A percentile compares a stretch with the other conserved stretches of the same genome.
Evolutionary conservation across 2,888 invertebrate species (phyloP).

Genomic region (Drosophila formosana): DNA sequence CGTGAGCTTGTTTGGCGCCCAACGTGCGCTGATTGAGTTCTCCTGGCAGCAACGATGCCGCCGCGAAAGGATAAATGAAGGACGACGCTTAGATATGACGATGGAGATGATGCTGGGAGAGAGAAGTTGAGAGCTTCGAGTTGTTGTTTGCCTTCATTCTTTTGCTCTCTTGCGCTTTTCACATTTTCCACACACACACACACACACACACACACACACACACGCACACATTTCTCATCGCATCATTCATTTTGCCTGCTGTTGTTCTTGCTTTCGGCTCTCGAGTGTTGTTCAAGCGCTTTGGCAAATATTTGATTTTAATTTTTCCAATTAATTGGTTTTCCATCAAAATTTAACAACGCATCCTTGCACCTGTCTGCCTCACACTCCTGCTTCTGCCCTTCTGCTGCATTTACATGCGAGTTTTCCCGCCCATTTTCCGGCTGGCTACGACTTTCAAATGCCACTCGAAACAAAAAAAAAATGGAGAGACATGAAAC

Average conservation of each 20-base stretch:
- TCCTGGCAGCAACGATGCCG: conserved; percentile 23
- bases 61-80: conserved; percentile 76
- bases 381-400: neutral
- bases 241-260: conserved; percentile 13
- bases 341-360: conserved; percentile 77
- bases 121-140: conserved; percentile 44
- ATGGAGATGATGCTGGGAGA: conserved; percentile 1
- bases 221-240: conserved; percentile 9
- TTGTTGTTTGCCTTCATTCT: conserved; percentile 39
- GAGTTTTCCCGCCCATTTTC: conserved; percentile 15
- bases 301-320: conserved; percentile 79
- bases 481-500: conserved; percentile 11
- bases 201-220: conserved; percentile 16
- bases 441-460: conserved; percentile 25
- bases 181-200: conserved; percentile 12
- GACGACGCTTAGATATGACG: conserved; percentile 77
- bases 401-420: conserved; percentile 27
- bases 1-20: conserved; percentile 75
- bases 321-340: conserved; percentile 79
- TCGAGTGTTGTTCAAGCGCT: conserved; percentile 75
- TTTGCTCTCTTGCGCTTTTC: conserved; percentile 1
- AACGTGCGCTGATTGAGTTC: conserved; percentile 81
- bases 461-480: conserved; percentile 9
- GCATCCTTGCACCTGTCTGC: conserved; percentile 39
- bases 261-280: conserved; percentile 21